phyloP scores from a whole-genome alignment of 1,140 invertebrate genomes.

The Drosophila ironensis region DNA sequence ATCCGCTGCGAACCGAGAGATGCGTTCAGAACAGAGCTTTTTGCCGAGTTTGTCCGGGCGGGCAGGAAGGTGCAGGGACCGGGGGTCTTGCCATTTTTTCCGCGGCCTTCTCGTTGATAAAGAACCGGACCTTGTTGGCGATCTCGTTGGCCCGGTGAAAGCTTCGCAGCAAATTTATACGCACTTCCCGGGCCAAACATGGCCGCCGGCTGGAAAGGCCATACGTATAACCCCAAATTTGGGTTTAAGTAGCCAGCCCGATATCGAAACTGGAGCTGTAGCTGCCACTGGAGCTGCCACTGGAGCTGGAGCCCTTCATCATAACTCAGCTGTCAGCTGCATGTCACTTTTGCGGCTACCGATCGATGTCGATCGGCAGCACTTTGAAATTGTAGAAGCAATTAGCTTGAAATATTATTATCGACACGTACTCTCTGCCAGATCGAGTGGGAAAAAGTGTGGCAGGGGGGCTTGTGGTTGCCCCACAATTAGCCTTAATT shows the following conservation, averaged over 20 bases:
- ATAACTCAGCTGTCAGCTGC: conserved; percentile 81
- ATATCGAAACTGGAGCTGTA: conserved; percentile 11
- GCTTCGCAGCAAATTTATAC: conserved; percentile 75
- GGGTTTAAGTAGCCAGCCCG: conserved; percentile 58
- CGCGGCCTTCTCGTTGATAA: conserved; percentile 18
- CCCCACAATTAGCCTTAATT: conserved; percentile 76
- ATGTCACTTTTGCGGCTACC: conserved; percentile 80
- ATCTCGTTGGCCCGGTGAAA: conserved; percentile 60
- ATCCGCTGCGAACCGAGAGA: conserved; percentile 11
- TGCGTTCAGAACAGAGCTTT: conserved; percentile 24
- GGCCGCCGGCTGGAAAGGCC: conserved; percentile 56
- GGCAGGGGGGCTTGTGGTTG: conserved; percentile 24
- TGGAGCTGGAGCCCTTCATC: conserved; percentile 37
- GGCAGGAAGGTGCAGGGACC: too few relatives aligned
- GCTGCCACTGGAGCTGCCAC: background rate
- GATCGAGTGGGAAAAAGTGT: too few relatives aligned
- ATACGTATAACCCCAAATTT: conserved; percentile 63
- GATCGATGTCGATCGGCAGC: conserved; percentile 53
- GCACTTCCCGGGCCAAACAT: conserved; percentile 62
- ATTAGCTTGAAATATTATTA: conserved; percentile 79
- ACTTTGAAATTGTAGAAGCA: conserved; percentile 71
- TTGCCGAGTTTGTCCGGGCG: background rate
- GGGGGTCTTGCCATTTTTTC: background rate
- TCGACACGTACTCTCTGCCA: conserved; percentile 69
- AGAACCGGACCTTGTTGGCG: conserved; percentile 40